These are phyloP conservation scores for Enteromius thamalakanensis DNA, from an alignment of 2,797 vertebrate species.

Conservation along the genomic window DNA sequence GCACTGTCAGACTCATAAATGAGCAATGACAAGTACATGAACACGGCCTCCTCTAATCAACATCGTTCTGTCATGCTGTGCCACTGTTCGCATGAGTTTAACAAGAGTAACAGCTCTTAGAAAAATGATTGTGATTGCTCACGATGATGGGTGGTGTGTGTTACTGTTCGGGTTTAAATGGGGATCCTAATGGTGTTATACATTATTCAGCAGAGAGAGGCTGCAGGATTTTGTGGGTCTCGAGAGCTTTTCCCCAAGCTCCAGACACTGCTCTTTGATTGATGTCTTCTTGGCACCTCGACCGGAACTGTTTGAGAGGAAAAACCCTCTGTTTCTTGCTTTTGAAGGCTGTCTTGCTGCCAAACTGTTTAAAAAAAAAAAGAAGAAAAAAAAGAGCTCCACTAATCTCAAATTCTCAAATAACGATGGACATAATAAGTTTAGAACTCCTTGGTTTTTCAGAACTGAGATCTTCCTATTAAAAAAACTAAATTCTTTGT, in stretches of 20 bases:
- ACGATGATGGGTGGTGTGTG: background rate
- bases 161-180: background rate
- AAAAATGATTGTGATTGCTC: background rate
- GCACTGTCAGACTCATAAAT: conserved; percentile 29
- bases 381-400: background rate
- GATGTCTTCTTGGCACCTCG: conserved; percentile 43
- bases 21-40: conserved; percentile 22
- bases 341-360: background rate
- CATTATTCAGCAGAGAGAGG: conserved; percentile 49
- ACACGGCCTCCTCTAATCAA: conserved; percentile 35
- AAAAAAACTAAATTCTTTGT: background rate
- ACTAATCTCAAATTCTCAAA: background rate
- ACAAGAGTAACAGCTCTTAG: conserved; percentile 14
- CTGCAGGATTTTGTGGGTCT: conserved; percentile 35
- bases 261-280: conserved; percentile 37
- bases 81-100: background rate
- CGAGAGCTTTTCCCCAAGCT: conserved; percentile 22
- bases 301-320: conserved; percentile 25
- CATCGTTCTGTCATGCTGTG: conserved; percentile 10
- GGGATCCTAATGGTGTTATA: conserved; percentile 40
- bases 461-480: background rate
- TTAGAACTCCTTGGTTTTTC: conserved; percentile 4
- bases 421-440: conserved; percentile 23
- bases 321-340: conserved; percentile 19
- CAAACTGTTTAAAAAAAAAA: background rate